Conservation (phyloP, 2,888 invertebrate genomes). For the Eutolmus rufibarbis region DNA sequence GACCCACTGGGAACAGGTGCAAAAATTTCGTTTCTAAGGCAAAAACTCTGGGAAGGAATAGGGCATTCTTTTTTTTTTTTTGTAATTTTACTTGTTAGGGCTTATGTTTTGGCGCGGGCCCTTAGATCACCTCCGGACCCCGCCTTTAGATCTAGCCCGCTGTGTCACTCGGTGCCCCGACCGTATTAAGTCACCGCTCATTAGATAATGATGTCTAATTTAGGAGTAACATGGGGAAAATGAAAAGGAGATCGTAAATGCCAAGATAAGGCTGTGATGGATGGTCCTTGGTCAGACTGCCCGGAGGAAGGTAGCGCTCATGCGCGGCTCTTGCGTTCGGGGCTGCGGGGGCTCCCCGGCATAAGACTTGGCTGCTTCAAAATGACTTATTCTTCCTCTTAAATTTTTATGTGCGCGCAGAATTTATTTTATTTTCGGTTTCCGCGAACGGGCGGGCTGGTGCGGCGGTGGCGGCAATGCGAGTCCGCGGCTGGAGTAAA, state of each 20-base stretch:
- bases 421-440: background rate
- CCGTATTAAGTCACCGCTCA: slow-evolving; percentile 38
- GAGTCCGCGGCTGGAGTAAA: background rate
- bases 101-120: background rate
- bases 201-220: slow-evolving; percentile 41
- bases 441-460: background rate
- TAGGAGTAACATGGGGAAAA: background rate
- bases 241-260: slow-evolving; percentile 32
- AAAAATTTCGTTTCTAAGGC: background rate
- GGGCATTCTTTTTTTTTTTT: background rate
- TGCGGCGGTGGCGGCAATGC: no score
- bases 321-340: background rate
- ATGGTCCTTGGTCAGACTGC: slow-evolving; percentile 17
- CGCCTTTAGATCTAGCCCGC: slow-evolving; percentile 23
- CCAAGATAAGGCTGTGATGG: slow-evolving; percentile 35
- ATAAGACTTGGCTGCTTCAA: background rate
- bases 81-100: background rate
- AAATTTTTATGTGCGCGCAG: background rate
- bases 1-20: slow-evolving; percentile 13
- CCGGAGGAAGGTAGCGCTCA: background rate
- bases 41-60: background rate
- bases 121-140: slow-evolving; percentile 18
- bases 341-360: background rate
- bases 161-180: slow-evolving; percentile 23
- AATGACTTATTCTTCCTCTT: background rate